Base-by-base conservation (phyloP, 1,140 invertebrate genomes). In the Tetragonula clypearis region DNA sequence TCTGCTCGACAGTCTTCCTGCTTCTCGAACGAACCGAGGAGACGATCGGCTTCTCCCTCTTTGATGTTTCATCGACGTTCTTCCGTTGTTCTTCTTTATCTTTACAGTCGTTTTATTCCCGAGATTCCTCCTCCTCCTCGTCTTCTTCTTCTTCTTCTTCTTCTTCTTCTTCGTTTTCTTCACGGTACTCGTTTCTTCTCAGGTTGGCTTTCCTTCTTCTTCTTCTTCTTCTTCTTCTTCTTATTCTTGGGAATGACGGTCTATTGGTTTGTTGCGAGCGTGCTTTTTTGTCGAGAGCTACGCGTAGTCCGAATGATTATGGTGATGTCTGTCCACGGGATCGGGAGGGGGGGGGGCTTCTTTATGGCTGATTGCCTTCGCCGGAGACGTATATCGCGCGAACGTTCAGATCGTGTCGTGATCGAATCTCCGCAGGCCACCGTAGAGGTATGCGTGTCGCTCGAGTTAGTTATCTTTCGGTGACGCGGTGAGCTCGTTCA, bases 331-430 rank as follows among this genome's bases (percentile, higher is more conserved):
- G 72, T 78, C 58, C 71, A 65, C 60, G 60, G 56, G 79, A 73
- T 65, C 30, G 35, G 30, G 30, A 8, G 30, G 58, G 73, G 35
- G 30, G 30, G 41, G 30, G 58, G 73, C 58, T 88, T 85, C 82
- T 89, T 87, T 75, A 90, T 72, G 83, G 79, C 79, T 81, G 88
- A 90, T 87, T 76, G 79, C 68, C 71, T 66, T n/a, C 73, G 82
- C 76, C 53, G 71, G 65, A 75, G 82, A 85, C 71, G 79, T 80
- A 72, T 81, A 85, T 87, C 77, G 82, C 82, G 71, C 35, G 41
- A 72, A 49, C 21, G 41, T 5, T 72, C 49, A 41, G 68, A 69
- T 21, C 30, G 68, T 41, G 68, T 35, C 30, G 68, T 11, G 68
- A 30, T 69, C 1, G 11, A 5, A 69, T 14, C 66, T 9, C 30